Percentiles rank a stretch among this genome's conserved stretches.
Conservation (phyloP, 1,140 invertebrate species). For the Tachypleus tridentatus region DNA sequence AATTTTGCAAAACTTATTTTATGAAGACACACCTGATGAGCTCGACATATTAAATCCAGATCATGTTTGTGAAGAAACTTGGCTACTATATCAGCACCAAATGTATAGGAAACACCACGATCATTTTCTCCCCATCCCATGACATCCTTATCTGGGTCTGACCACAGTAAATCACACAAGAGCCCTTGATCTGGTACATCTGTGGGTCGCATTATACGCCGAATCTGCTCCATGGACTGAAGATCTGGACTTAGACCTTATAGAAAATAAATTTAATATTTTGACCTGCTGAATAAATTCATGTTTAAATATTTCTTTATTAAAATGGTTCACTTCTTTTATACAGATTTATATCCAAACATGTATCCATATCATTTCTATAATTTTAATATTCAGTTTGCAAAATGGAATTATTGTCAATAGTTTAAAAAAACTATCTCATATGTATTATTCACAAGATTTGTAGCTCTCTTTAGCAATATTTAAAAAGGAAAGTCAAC, state of each 20-base stretch:
- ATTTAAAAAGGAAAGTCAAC: no score
- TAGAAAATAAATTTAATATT: neutral
- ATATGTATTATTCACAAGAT: no score
- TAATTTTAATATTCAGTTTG: no score
- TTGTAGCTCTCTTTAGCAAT: no score
- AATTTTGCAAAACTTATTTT: slow-evolving; percentile 5
- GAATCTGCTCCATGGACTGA: slow-evolving; percentile 72
- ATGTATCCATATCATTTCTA: no score
- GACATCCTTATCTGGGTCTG: slow-evolving; percentile 47
- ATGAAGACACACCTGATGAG: slow-evolving; percentile 62
- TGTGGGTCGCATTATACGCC: slow-evolving; percentile 52
- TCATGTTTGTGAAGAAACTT: slow-evolving; percentile 91
- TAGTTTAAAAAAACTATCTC: no score
- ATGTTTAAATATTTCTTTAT: no score
- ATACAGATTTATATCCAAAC: no score
- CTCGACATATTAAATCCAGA: slow-evolving; percentile 90
- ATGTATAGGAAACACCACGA: slow-evolving; percentile 89
- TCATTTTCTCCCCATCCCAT: slow-evolving; percentile 93
- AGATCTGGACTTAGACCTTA: slow-evolving; percentile 65
- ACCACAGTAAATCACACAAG: slow-evolving; percentile 89
- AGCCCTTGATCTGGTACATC: slow-evolving; percentile 53
- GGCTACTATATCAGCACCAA: slow-evolving; percentile 83
- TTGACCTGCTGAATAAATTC: neutral
- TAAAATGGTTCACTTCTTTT: no score
- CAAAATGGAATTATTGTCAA: no score